Evolutionary conservation across 2,113 vertebrate genomes (phyloP).

Genomic region (Vidua chalybeata): DNA sequence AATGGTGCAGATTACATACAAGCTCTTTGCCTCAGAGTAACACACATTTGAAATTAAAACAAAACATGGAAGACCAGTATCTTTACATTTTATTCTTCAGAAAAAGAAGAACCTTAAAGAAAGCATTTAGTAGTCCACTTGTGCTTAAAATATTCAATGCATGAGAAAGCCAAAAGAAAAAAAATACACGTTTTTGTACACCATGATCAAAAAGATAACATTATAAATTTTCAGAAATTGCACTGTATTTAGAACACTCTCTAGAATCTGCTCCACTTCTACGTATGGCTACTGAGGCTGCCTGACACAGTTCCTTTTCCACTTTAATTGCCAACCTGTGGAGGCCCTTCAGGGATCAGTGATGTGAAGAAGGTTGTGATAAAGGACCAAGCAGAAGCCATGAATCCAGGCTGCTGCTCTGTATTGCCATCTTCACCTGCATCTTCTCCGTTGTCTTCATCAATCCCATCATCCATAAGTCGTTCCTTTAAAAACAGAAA

Average conservation of each 20-base stretch:
- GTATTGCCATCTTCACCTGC: conserved; percentile 76
- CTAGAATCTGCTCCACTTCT: conserved; percentile 59
- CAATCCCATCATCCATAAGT: conserved; percentile 87
- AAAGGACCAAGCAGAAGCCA: conserved; percentile 95
- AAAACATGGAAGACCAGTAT: conserved; percentile 75
- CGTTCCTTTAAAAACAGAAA: conserved; percentile 82
- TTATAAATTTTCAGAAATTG: conserved; percentile 74
- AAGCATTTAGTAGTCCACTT: conserved; percentile 76
- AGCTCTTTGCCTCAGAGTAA: conserved; percentile 47
- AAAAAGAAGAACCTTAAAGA: conserved; percentile 69
- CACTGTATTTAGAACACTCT: conserved; percentile 75
- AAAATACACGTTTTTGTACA: conserved; percentile 71
- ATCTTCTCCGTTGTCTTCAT: conserved; percentile 86
- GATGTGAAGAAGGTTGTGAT: conserved; percentile 96
- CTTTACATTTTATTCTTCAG: conserved; percentile 72
- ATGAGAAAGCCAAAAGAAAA: conserved; percentile 72
- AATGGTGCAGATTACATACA: conserved; percentile 40
- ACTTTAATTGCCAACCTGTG: conserved; percentile 89
- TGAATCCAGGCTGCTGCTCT: conserved; percentile 81
- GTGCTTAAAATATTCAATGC: conserved; percentile 78
- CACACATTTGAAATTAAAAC: conserved; percentile 60
- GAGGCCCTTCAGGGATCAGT: conserved; percentile 92
- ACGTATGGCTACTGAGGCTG: conserved; percentile 13
- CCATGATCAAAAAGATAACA: conserved; percentile 70
- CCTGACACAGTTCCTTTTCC: conserved; percentile 52